Evolutionary conservation across 2,888 invertebrate species (phyloP), one percentile per base, ranked within the genome.

Genomic region (Bibio marci): DNA sequence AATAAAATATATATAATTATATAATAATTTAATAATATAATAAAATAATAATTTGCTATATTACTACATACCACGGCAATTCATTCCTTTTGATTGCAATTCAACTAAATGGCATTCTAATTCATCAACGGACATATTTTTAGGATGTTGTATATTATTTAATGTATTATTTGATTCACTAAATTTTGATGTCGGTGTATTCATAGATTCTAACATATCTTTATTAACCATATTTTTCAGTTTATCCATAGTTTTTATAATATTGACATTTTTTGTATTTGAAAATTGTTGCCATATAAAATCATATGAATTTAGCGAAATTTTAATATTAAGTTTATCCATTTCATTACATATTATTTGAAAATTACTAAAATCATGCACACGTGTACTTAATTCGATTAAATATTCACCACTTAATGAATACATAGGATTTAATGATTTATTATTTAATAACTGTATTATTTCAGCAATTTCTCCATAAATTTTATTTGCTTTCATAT

Each of bases 61-160:
- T n/a, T n/a, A n/a, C n/a, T n/a, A n/a, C n/a, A 18, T 13, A 35
- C 78, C 78, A 4, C 78, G 65, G 1, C 71, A 68, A 58, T 78
- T 75, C 66, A 78, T 66, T 17, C 67, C 64, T 49, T 79, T 77
- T 26, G 68, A 61, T 51, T 72, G 70, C n/a, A 81, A 53, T 48
- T 80, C 77, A 5, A 61, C 54, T 1, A 80, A 56, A 51, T 80
- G 79, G 2, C 69, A 67, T 45, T 72, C 71, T 2, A 81, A 54
- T 36, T 74, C 65, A 17, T 70, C 67, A 4, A 69, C 53, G 43
- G 62, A 66, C 80, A 80, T 80, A 40, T 72, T 62, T 49, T 67
- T 66, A 4, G 70, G 71, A 53, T 70, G 70, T 17, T 60, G 59
- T 33, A 71, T 64, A n/a, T n/a, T n/a, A 22, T 22, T 6, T 22